Percentiles rank a stretch among this genome's conserved stretches.
Evolutionary conservation across 2,113 vertebrate species (phyloP).

Genomic region (Cyanocitta stelleri): DNA sequence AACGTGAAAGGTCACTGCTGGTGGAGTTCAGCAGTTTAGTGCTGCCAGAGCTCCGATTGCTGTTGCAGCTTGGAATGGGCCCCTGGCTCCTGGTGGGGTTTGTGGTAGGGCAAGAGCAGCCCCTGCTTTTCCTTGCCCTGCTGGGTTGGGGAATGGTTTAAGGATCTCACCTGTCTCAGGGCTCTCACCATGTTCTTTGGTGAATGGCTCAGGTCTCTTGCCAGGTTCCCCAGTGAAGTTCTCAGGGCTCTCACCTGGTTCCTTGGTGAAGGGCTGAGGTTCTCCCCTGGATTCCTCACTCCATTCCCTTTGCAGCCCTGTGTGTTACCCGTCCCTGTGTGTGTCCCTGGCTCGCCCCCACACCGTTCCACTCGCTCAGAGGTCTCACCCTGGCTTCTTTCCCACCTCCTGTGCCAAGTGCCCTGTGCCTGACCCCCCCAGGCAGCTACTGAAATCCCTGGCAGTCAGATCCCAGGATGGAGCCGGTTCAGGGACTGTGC

Average conservation of each 20-base stretch:
- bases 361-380: rapidly evolving
- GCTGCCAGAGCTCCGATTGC: not conserved
- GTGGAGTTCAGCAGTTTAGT: not conserved
- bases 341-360: not conserved
- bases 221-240: not conserved
- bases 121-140: not conserved
- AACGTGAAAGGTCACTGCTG: not conserved
- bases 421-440: not conserved
- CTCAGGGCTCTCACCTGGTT: not conserved
- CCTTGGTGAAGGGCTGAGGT: not conserved
- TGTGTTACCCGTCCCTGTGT: rapidly evolving
- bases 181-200: not conserved
- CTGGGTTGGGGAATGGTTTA: not conserved
- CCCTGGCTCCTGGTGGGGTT: not conserved
- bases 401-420: not conserved
- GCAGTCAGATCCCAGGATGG: rapidly evolving
- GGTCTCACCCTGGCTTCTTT: not conserved
- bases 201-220: not conserved
- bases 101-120: not conserved
- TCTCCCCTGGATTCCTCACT: not conserved
- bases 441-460: not conserved
- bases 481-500: not conserved
- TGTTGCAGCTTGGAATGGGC: not conserved
- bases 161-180: not conserved
- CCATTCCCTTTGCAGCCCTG: not conserved